phyloP scores from a whole-genome alignment of 2,797 vertebrate genomes.

The Sarcophilus harrisii region DNA sequence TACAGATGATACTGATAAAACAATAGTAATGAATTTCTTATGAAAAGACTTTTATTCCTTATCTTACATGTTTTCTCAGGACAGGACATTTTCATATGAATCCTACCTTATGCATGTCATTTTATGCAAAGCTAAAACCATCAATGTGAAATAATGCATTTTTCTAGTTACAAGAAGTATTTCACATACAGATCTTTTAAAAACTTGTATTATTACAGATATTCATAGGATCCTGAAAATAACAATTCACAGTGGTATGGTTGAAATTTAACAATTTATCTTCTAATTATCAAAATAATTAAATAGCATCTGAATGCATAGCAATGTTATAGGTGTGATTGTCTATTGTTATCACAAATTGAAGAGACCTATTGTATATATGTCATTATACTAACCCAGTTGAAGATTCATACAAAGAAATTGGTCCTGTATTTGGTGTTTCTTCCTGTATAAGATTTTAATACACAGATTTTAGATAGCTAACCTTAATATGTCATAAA shows the following conservation, averaged over 20 bases:
- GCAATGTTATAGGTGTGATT: background rate
- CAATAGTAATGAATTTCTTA: background rate
- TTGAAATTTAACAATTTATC: background rate
- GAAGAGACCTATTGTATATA: background rate
- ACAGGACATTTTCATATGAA: background rate
- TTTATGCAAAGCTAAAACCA: background rate
- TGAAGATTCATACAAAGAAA: conserved; percentile 17
- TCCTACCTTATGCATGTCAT: background rate
- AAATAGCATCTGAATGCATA: background rate
- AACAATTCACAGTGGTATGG: background rate
- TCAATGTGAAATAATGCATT: conserved; percentile 5
- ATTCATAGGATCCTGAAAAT: background rate
- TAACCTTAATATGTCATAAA: background rate
- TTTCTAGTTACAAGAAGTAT: background rate
- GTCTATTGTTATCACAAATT: background rate
- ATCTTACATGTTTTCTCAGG: background rate
- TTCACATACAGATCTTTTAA: conserved; percentile 13
- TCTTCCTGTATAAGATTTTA: background rate
- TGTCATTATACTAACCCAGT: conserved; percentile 9
- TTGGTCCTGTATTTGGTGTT: background rate
- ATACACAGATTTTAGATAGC: background rate
- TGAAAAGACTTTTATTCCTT: background rate
- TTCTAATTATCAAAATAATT: background rate
- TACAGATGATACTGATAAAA: background rate
- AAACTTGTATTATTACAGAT: conserved; percentile 33